phyloP scores from a whole-genome alignment of 2,113 vertebrate species.

The Anguilla rostrata region DNA sequence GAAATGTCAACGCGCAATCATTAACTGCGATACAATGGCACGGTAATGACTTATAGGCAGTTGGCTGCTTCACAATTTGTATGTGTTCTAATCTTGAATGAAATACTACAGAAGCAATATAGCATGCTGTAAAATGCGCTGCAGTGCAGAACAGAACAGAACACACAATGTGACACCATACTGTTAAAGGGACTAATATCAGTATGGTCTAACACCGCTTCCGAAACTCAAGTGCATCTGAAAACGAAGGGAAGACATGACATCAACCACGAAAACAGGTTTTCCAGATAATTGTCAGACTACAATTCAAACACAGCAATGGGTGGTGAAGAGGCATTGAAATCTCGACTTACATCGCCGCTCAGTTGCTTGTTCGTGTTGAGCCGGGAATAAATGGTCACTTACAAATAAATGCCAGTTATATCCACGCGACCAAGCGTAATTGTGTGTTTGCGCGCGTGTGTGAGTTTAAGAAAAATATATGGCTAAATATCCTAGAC shows the following conservation, averaged over 20 bases:
- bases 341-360: slow-evolving; percentile 26
- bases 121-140: neutral
- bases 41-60: neutral
- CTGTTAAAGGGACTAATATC: neutral
- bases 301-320: slow-evolving; percentile 6
- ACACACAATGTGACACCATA: neutral
- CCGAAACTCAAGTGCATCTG: neutral
- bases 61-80: neutral
- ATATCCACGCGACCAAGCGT: neutral
- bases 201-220: neutral
- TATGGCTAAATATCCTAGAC: slow-evolving; percentile 1
- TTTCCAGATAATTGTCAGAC: slow-evolving; percentile 11
- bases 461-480: neutral
- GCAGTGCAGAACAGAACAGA: neutral
- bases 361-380: slow-evolving; percentile 46
- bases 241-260: neutral
- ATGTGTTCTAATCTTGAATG: neutral
- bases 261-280: neutral
- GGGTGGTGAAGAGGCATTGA: slow-evolving; percentile 16
- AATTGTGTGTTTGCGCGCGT: neutral
- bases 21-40: neutral
- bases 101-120: neutral
- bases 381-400: slow-evolving; percentile 49
- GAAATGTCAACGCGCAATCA: neutral
- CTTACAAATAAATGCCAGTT: slow-evolving; percentile 7